Evolutionary conservation across 2,888 invertebrate genomes (phyloP), one percentile per base, ranked within the genome.

Genomic region (Drosophila diplacantha): DNA sequence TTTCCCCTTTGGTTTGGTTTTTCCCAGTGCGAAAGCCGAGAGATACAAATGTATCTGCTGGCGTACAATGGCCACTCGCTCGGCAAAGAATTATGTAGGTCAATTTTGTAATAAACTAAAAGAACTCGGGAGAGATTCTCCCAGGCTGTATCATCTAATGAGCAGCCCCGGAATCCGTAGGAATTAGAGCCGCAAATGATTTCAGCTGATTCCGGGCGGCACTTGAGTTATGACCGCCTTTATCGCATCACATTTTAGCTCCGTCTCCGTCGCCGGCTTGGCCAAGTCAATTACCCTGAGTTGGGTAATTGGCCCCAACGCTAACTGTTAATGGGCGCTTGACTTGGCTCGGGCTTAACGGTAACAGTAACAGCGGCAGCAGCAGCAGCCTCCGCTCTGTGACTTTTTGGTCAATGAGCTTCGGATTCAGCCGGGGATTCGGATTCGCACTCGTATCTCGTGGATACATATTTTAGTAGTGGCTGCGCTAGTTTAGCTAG

Each of bases 41-140:
- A 56, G 38, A 71, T 65, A 65, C 66, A 63, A 57, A 52, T 52
- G 54, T 69, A 63, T 62, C 62, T 62, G 47, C 46, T 54, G 63
- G 51, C 29, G 18, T 18, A 44, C 44, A 44, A 44, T 62, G 59
- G 67, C 66, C 46, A 31, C 16, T 50, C 16, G 18, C 34, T 35
- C n/a, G 54, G 54, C 35, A 26, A 5, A 37, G 35, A 72, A 72
- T 73, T 74, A 85, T 84, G 78, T 85, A 73, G 85, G 85, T 85
- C 85, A 85, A 85, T 83, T 78, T 83, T 77, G 79, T 85, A 79
- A 75, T 83, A 84, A 81, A 81, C 64, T 81, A 84, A 75, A 63
- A 47, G 58, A 55, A 52, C 43, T 53, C 24, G 38, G 32, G 58
- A 35, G 60, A 51, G 64, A 38, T 38, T 63, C 41, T 59, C 46